Evolutionary conservation across 2,888 invertebrate species (phyloP).

Genomic region (Epistrophe grossulariae): DNA sequence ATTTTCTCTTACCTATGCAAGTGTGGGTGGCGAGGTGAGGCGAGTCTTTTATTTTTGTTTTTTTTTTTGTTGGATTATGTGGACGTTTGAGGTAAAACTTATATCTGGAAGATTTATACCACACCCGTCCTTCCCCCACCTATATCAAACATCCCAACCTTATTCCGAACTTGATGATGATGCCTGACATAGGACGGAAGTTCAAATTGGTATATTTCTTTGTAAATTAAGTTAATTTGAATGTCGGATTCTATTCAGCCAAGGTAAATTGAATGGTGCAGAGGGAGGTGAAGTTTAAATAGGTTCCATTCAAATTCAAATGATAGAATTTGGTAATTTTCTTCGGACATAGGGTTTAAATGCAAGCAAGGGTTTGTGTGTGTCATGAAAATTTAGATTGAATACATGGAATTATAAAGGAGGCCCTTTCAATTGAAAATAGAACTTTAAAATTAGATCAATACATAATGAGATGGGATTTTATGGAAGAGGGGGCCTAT

Average conservation of each 20-base stretch:
- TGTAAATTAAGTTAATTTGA: conserved; percentile 72
- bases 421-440: neutral
- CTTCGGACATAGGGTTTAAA: neutral
- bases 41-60: conserved; percentile 3
- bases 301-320: conserved; percentile 3
- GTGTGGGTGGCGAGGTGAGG: neutral
- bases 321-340: neutral
- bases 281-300: neutral
- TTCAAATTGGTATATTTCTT: conserved; percentile 74
- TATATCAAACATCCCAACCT: neutral
- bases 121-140: neutral
- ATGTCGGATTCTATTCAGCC: conserved; percentile 51
- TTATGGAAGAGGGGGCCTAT: no score
- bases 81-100: conserved; percentile 32
- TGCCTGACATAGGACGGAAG: conserved; percentile 53
- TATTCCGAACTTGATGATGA: neutral
- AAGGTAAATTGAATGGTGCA: neutral
- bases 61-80: conserved; percentile 12
- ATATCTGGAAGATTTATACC: neutral
- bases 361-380: neutral
- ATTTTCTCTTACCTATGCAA: neutral
- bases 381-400: neutral
- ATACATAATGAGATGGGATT: no score
- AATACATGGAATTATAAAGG: neutral
- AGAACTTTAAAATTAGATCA: neutral